Base-by-base conservation (phyloP, 2,113 vertebrate genomes). In the Actinemys pallida region DNA sequence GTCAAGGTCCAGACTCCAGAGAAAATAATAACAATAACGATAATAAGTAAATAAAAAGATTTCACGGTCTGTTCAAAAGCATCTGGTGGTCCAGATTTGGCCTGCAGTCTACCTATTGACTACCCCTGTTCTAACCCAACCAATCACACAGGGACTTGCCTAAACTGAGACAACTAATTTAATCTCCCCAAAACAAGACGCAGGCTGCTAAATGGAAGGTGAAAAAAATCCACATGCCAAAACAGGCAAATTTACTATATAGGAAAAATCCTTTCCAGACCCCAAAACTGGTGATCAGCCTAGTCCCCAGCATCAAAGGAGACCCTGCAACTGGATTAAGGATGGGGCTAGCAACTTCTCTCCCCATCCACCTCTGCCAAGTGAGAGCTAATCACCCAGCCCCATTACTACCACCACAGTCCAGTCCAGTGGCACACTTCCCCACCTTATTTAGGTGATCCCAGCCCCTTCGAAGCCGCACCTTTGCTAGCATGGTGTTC, bases 331-430 rank as follows among this genome's bases (percentile, higher is more conserved):
- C 50, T 50, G 13, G 10, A 47, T 75, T 81, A 72, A 82, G 3
- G 9, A 22, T 57, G 27, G 54, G 19, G 11, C 53, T 69, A 69
- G 65, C 8, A 69, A 82, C 69, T 14, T 45, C 65, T 39, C 78
- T 84, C 72, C 54, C 13, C 5, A 25, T 76, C 1, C 12, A 57
- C 0, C 3, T 81, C 10, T 4, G 83, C 6, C 4, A 1, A 78
- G 4, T 24, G 39, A 5, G 65, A 19, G 50, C 65, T 25, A 59
- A 19, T 80, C 57, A 0, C 45, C 25, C 88, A n/a, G 86, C 22
- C 49, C 4, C 1, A 0, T 35, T 39, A 57, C 8, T 39, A 39
- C 35, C 2, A 5, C 2, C 19, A 39, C 65, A 39, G 19, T 39
- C 8, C 19, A 39, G 9, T 72, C 8, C 19, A 39, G 9, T 72